Conservation (phyloP, 2,113 vertebrate species). For the Calyptommatus sinebrachiatus region DNA sequence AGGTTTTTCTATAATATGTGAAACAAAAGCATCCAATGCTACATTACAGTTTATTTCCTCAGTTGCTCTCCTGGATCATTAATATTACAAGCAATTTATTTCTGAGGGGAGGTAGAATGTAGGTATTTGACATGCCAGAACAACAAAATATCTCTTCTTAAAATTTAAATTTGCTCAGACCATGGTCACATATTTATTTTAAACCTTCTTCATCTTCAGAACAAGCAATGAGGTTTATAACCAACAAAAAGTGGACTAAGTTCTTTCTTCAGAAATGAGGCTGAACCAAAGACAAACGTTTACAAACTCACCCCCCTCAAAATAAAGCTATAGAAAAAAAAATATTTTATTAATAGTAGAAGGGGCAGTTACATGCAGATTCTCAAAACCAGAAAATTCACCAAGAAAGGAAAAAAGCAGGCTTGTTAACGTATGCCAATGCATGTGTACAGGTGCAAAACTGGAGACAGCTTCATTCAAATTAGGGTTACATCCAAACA, state of each 20-base stretch:
- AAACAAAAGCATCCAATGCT: conserved; percentile 7
- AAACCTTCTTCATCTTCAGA: background rate
- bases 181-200: background rate
- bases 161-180: background rate
- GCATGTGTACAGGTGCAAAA: background rate
- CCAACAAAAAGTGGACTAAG: too few species aligned
- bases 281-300: too few species aligned
- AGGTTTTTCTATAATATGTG: background rate
- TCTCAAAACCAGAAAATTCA: background rate
- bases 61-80: background rate
- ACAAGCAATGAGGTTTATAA: background rate
- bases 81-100: background rate
- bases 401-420: too few species aligned
- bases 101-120: background rate
- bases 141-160: background rate
- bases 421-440: too few species aligned
- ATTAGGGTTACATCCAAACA: background rate
- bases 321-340: background rate
- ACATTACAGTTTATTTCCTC: background rate
- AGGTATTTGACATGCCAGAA: background rate
- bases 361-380: background rate
- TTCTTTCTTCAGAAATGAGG: too few species aligned
- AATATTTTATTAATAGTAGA: background rate
- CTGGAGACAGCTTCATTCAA: background rate
- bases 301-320: too few species aligned